phyloP scores from a whole-genome alignment of 2,888 invertebrate genomes.

The Nomada goodeniana region DNA sequence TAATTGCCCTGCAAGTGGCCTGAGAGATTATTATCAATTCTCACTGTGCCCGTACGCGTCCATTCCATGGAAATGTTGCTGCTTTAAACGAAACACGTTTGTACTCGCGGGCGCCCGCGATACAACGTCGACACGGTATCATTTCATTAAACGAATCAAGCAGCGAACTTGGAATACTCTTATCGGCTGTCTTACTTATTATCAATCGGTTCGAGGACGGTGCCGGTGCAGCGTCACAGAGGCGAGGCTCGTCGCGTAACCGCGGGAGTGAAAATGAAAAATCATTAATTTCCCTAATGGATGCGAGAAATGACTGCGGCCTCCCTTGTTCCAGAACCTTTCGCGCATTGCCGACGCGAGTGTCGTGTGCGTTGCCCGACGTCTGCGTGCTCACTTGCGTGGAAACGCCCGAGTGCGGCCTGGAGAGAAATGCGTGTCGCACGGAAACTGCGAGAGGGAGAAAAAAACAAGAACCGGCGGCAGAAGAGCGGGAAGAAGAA shows the following conservation, averaged over 20 bases:
- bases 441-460: conserved; percentile 19
- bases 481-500: conserved; percentile 2
- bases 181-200: too few species aligned
- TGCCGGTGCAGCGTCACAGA: conserved; percentile 22
- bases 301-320: conserved; percentile 72
- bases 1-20: not conserved
- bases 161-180: too few species aligned
- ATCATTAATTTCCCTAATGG: conserved; percentile 80
- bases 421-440: conserved; percentile 50
- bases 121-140: too few species aligned
- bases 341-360: conserved; percentile 52
- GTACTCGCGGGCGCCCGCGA: too few species aligned
- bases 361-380: conserved; percentile 51
- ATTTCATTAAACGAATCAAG: conserved; percentile 6
- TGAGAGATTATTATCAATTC: not conserved
- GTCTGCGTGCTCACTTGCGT: conserved; percentile 60
- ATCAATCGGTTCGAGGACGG: conserved; percentile 8
- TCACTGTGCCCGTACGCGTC: not conserved
- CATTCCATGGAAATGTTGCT: not conserved
- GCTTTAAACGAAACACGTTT: not conserved
- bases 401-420: conserved; percentile 55
- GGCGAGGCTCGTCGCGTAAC: conserved; percentile 31
- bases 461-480: conserved; percentile 16
- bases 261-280: conserved; percentile 71
- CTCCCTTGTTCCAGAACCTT: conserved; percentile 58